Evolutionary conservation across 1,140 invertebrate species (phyloP), one percentile per base, ranked within the genome.

Genomic region (Drosophila kanapiae): DNA sequence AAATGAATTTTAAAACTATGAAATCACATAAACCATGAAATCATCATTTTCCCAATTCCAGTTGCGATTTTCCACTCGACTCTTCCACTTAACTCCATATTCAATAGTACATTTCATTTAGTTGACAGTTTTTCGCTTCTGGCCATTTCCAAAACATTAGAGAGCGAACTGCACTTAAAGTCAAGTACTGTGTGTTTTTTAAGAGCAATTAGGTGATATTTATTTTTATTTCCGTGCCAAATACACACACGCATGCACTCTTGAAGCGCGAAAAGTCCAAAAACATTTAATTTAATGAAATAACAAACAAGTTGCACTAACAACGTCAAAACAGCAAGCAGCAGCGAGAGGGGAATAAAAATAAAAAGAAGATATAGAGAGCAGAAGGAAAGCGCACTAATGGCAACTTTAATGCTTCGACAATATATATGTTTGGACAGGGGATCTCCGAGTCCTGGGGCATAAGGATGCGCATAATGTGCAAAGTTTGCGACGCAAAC

Each of bases 391-490:
- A 60, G 35, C 51, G 48, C 85, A 67, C 85, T 88, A 87, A 87
- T 87, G 84, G 80, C 53, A 87, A 84, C 85, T 88, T 90, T 90
- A 88, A 88, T 74, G 84, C 82, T 85, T 78, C 49, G 76, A 78
- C 77, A 59, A 37, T 29, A 56, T 51, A 48, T 58, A 40, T 69
- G 37, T 64, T 40, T 51, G 56, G 61, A 40, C 67, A 63, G 42
- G 58, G 63, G 63, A 45, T 57, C 64, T 67, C 53, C 1, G 53
- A 56, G 53, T 56, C 53, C 35, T 51, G 68, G 68, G 80, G 85
- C 74, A 88, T 88, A 88, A 81, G 84, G 84, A 88, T 88, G 85
- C 85, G 85, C 85, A 90, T 90, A 90, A 90, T 90, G 85, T 90
- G 81, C 85, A 90, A 90, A 90, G 81, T 90, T 90, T 90, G 81